phyloP scores from a whole-genome alignment of 2,113 vertebrate species.

The Pygathrix nemaeus region DNA sequence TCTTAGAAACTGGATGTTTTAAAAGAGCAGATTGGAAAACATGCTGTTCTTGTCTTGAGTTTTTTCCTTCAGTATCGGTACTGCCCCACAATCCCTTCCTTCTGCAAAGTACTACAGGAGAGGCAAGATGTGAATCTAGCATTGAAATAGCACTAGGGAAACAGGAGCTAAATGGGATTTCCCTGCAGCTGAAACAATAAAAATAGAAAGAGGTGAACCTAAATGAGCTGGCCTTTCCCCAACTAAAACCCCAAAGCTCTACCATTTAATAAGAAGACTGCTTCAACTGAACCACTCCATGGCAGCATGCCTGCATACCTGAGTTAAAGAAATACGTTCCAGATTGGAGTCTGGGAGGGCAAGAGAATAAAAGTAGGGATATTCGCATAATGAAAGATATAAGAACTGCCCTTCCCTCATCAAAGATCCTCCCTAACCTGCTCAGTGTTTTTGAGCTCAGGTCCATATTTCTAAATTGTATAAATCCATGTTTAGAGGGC shows the following conservation, averaged over 20 bases:
- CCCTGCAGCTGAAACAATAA: constrained; percentile 28
- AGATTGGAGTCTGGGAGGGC: constrained; percentile 9
- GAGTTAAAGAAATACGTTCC: constrained; percentile 45
- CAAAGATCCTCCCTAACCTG: constrained; percentile 12
- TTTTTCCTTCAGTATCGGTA: constrained; percentile 54
- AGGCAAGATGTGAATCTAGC: not conserved
- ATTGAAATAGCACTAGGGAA: not conserved
- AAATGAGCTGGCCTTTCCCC: constrained; percentile 1
- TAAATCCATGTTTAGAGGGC: not conserved
- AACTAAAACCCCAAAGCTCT: not conserved
- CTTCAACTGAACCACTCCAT: not conserved
- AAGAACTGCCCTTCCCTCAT: not conserved
- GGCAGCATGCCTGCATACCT: not conserved
- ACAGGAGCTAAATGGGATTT: constrained; percentile 13
- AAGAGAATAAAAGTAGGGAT: not conserved
- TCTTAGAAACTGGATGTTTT: constrained; percentile 82
- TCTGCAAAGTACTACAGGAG: not conserved
- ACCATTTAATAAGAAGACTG: not conserved
- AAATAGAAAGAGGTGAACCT: not conserved
- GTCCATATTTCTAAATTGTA: not conserved
- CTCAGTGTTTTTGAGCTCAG: constrained; percentile 61
- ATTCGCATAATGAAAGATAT: not conserved
- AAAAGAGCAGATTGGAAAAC: constrained; percentile 81
- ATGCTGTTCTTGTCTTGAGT: constrained; percentile 73
- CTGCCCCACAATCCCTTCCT: not conserved